Percentiles rank a stretch among this genome's conserved stretches.
These are phyloP conservation scores for Pelodytes ibericus DNA, from an alignment of 2,797 vertebrate species.

Conservation along the genomic window DNA sequence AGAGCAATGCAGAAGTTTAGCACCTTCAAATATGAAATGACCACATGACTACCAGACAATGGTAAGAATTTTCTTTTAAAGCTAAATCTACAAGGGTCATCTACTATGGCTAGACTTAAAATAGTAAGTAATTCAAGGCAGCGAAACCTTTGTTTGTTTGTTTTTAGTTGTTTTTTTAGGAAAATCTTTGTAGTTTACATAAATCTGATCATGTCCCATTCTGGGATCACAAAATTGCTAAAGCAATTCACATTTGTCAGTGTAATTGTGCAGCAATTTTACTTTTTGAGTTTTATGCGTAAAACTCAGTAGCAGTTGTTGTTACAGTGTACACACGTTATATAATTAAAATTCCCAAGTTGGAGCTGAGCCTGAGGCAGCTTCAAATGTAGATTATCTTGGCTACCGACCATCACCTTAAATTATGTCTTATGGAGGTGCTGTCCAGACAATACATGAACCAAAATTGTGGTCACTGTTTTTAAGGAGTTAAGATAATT, in stretches of 20 bases:
- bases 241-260: neutral
- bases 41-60: too few relatives aligned
- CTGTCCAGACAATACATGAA: neutral
- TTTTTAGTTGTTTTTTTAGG: too few relatives aligned
- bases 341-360: neutral
- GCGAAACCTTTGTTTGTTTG: too few relatives aligned
- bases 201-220: neutral
- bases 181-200: neutral
- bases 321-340: neutral
- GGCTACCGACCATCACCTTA: neutral
- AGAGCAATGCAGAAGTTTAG: too few relatives aligned
- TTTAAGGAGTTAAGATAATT: neutral
- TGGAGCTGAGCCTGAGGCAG: neutral
- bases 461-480: neutral
- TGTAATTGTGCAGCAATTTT: neutral
- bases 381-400: neutral
- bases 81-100: too few relatives aligned
- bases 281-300: neutral
- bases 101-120: too few relatives aligned
- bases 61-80: too few relatives aligned
- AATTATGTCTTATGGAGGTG: neutral
- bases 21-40: too few relatives aligned
- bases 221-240: neutral
- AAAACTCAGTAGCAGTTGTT: neutral
- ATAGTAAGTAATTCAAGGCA: too few relatives aligned